These are phyloP conservation scores for Trilocha varians DNA, from an alignment of 2,888 invertebrate species.

Conservation along the genomic window DNA sequence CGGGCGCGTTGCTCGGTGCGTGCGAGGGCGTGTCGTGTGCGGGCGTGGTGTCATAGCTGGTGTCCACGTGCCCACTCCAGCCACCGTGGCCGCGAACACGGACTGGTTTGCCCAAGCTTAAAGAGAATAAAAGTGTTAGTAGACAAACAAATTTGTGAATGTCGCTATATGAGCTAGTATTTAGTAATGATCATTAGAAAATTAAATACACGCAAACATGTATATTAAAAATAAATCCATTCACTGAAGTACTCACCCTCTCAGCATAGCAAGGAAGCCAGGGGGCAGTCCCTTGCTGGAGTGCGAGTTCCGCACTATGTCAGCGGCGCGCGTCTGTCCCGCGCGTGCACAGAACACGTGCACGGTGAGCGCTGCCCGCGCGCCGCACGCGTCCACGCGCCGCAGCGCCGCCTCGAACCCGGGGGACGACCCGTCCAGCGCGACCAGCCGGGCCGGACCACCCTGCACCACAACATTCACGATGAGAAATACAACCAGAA, in stretches of 20 bases:
- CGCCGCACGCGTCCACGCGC: constrained; percentile 87
- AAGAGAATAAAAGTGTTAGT: neutral
- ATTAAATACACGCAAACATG: no score
- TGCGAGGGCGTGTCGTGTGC: constrained; percentile 10
- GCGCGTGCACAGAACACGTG: constrained; percentile 95
- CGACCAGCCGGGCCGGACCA: constrained; percentile 73
- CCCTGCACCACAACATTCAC: constrained; percentile 22
- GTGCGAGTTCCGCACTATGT: constrained; percentile 86
- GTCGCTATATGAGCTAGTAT: no score
- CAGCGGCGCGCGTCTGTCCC: constrained; percentile 83
- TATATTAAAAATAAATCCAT: no score
- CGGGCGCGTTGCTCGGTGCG: constrained; percentile 68
- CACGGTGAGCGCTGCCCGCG: constrained; percentile 91
- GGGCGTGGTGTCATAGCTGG: constrained; percentile 81
- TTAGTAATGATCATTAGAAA: no score
- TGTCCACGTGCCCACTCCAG: constrained; percentile 93
- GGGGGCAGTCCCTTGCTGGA: constrained; percentile 78
- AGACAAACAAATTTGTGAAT: neutral
- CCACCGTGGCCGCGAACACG: constrained; percentile 89
- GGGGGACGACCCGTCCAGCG: constrained; percentile 78
- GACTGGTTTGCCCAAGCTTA: constrained; percentile 93
- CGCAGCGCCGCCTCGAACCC: constrained; percentile 88
- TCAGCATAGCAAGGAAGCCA: constrained; percentile 62
- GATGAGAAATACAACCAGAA: no score
- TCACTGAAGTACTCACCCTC: constrained; percentile 16